Evolutionary conservation across 2,113 vertebrate species (phyloP).

Genomic region (Malurus alboscapulatus): DNA sequence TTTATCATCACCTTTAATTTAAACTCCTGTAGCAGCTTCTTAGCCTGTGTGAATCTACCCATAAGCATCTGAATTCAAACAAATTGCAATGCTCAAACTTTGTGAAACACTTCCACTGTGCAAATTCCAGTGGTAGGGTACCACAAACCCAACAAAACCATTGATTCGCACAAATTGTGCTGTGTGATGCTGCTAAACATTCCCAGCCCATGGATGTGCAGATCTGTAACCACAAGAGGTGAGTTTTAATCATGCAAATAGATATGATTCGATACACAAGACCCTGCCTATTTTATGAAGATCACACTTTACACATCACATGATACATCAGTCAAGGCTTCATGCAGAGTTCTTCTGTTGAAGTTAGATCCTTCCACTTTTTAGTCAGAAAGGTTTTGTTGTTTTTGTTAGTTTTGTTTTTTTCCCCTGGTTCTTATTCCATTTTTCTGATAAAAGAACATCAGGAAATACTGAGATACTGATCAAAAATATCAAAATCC

Average conservation of each 20-base stretch:
- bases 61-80: not conserved
- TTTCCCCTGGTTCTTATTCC: not conserved
- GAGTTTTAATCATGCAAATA: not conserved
- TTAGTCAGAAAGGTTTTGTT: not conserved
- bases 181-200: not conserved
- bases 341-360: not conserved
- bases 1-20: constrained; percentile 57
- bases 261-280: fast-evolving
- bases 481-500: not conserved
- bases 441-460: not conserved
- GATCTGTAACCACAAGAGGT: not conserved
- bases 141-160: not conserved
- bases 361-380: not conserved
- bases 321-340: not conserved
- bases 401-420: not conserved
- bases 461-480: not conserved
- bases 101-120: not conserved
- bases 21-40: not conserved
- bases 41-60: not conserved
- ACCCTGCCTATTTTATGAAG: not conserved
- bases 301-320: not conserved
- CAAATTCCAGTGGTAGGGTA: not conserved
- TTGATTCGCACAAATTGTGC: not conserved
- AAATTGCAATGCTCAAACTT: not conserved
- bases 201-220: not conserved